Base-by-base conservation (phyloP, 1,140 invertebrate species). In the Batillaria attramentaria region DNA sequence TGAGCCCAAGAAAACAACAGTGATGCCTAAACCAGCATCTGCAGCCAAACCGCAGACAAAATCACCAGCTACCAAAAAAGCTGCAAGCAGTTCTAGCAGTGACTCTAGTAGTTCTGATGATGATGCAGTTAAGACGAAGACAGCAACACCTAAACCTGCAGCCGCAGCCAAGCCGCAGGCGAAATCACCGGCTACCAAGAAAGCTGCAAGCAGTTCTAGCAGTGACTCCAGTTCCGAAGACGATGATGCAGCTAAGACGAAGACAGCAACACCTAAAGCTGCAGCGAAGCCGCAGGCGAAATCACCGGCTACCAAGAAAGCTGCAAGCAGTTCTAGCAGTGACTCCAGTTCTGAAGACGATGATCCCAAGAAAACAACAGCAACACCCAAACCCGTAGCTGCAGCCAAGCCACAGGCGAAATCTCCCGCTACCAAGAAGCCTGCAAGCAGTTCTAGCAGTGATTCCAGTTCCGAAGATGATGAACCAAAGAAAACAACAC, bases 201-300 rank as follows among this genome's bases (percentile, higher is more conserved):
- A 72, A 72, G 54, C 31, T 2, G 50, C 18, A 42, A 46, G 41
- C 37, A 74, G 42, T 35, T 79, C 77, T 31, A 80, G 78, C 68
- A 81, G 76, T 50, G 76, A 83, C 31, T 81, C 79, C 20, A 81
- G 77, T 37, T 83, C 82, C 50, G 79, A 81, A 35, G 77, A 82
- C 72, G 77, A 81, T 69, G 24, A 72, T 6, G 6, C 57, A 5
- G 6, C 57, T n/a, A 8, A 62, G 70, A 74, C 10, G 72, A 46
- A 31, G 35, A 79, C 80, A 46, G 35, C 31, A 37, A 73, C 39
- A 5, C 4, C 57, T 16, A 60, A 65, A 72, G 65, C 62, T 28
- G 39, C 31, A 72, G 33, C 60, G 42, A 77, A 66, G 37, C 66
- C 73, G 4, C 10, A 65, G 41, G 62, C 78, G 13, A 79, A 75